phyloP scores from a whole-genome alignment of 2,888 invertebrate genomes.

The Tolmerus cingulatus region DNA sequence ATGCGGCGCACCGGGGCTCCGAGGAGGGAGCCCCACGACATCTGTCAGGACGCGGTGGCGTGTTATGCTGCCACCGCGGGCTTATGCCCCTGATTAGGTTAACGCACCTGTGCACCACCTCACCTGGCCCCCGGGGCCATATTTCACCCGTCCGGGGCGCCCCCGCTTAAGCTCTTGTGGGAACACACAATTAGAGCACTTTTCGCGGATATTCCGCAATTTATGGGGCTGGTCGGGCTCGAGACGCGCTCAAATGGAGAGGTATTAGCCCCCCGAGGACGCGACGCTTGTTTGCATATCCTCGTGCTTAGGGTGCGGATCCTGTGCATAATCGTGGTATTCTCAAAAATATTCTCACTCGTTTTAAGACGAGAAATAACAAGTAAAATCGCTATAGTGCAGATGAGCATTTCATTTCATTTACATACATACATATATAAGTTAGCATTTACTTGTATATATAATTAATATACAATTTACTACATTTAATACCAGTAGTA shows the following conservation, averaged over 20 bases:
- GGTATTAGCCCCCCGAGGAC: not conserved
- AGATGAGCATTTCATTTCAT: too few relatives aligned
- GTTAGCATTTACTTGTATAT: too few relatives aligned
- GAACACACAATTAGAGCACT: not conserved
- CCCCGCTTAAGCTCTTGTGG: not conserved
- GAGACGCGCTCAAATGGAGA: not conserved
- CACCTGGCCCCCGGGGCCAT: not conserved
- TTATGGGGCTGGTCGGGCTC: not conserved
- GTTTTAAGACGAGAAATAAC: not conserved
- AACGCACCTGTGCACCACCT: slow-evolving; percentile 24
- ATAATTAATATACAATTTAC: too few relatives aligned
- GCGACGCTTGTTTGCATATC: not conserved
- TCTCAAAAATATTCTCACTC: not conserved
- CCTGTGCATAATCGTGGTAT: not conserved
- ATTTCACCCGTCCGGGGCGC: not conserved
- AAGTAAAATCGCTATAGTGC: not conserved
- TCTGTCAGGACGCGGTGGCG: slow-evolving; percentile 6
- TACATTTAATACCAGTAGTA: too few relatives aligned
- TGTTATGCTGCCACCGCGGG: not conserved
- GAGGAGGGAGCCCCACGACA: not conserved
- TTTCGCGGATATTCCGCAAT: not conserved
- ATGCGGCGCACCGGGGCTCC: not conserved
- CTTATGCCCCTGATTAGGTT: slow-evolving; percentile 30
- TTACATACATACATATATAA: too few relatives aligned
- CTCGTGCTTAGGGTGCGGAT: not conserved